These are phyloP conservation scores for Dicranocentrus wangi DNA, from an alignment of 2,888 invertebrate genomes.

Conservation along the genomic window DNA sequence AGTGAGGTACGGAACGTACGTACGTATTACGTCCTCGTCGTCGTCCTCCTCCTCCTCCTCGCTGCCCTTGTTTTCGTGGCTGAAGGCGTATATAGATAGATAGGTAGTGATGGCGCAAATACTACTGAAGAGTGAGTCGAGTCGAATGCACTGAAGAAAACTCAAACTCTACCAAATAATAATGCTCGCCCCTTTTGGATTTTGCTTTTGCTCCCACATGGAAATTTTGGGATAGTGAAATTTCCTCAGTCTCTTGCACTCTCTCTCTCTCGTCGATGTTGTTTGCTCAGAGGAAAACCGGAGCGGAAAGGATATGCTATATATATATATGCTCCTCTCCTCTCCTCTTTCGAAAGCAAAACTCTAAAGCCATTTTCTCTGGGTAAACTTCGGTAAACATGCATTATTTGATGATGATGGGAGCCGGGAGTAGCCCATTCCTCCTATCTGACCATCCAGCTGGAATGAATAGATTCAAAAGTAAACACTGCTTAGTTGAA, in stretches of 20 bases:
- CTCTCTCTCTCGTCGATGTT: no score
- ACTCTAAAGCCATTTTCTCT: conserved; percentile 49
- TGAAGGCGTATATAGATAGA: not conserved
- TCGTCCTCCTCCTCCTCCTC: conserved; percentile 19
- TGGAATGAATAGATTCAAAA: conserved; percentile 65
- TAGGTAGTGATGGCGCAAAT: not conserved
- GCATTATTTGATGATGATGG: conserved; percentile 57
- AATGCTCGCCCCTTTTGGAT: no score
- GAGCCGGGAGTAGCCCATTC: conserved; percentile 26
- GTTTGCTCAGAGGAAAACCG: not conserved
- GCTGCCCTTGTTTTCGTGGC: not conserved
- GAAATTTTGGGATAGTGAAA: no score
- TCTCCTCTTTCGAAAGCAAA: conserved; percentile 17
- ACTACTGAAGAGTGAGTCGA: not conserved
- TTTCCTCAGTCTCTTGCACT: no score
- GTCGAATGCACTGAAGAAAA: not conserved
- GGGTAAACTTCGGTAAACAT: conserved; percentile 57
- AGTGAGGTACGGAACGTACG: conserved; percentile 26
- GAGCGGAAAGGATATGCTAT: not conserved
- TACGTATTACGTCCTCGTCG: no score
- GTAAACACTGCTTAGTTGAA: conserved; percentile 58
- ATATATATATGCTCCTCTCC: no score
- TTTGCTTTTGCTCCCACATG: no score
- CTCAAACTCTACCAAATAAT: no score
- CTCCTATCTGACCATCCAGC: conserved; percentile 58